These are phyloP conservation scores for Pangasius mekongensis DNA, from an alignment of 2,797 vertebrate species.

Conservation along the genomic window DNA sequence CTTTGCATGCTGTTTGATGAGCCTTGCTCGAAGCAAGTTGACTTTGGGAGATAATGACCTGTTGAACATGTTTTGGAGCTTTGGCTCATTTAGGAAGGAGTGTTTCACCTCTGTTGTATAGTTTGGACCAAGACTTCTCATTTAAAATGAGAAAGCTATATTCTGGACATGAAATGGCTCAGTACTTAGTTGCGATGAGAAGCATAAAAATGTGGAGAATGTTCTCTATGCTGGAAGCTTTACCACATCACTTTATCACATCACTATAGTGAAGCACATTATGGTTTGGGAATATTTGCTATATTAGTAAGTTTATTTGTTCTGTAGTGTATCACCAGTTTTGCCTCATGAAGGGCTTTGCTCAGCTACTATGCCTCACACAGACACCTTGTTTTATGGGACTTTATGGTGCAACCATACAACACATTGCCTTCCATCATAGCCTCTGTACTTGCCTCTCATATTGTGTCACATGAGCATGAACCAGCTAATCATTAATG, in stretches of 20 bases:
- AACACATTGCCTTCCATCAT: constrained; percentile 53
- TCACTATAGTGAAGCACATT: constrained; percentile 36
- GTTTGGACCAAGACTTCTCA: constrained; percentile 9
- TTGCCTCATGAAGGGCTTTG: constrained; percentile 55
- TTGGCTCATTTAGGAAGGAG: background rate
- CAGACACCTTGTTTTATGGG: constrained; percentile 36
- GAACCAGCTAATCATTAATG: constrained; percentile 48
- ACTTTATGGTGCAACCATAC: constrained; percentile 40
- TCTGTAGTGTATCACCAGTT: constrained; percentile 43
- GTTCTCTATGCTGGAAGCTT: constrained; percentile 25
- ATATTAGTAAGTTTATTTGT: constrained; percentile 40
- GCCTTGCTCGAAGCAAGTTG: constrained; percentile 7
- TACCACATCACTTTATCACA: background rate
- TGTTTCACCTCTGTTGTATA: constrained; percentile 1
- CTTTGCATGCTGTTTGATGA: constrained; percentile 31
- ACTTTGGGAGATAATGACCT: background rate
- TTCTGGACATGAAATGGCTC: constrained; percentile 8
- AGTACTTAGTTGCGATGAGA: constrained; percentile 9
- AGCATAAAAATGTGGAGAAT: constrained; percentile 11
- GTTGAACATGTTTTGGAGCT: constrained; percentile 19
- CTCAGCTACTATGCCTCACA: constrained; percentile 38
- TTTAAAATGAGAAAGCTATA: constrained; percentile 4
- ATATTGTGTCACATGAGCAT: constrained; percentile 43
- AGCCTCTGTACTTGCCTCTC: constrained; percentile 36
- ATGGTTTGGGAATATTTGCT: constrained; percentile 32